Evolutionary conservation across 1,140 invertebrate species (phyloP), one percentile per base, ranked within the genome.

Genomic region (Lamellibrachia luymesi): DNA sequence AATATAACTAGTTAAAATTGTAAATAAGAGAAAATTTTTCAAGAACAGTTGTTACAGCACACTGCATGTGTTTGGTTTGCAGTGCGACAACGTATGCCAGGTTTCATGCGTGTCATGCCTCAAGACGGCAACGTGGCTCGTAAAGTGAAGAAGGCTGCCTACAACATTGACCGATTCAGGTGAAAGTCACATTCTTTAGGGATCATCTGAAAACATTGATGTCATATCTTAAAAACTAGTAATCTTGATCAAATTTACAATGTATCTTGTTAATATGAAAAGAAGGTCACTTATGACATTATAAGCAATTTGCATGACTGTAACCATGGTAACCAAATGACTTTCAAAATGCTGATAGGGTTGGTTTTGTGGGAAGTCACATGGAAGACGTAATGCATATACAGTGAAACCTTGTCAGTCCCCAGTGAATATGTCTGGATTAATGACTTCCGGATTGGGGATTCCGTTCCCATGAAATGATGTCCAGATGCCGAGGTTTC

Each of bases 81-180:
- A 97, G 97, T 96, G 8, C 97, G 97, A 96, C 97, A 95, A 92
- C 94, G 97, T 95, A 97, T 98, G 52, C 98, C 98, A 91, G 96
- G 96, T 92, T 97, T 98, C 94, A 97, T 98, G 95, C 96, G 97
- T 93, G 98, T 98, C 95, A 97, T 97, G 95, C 98, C 98, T 25
- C 97, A 98, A 94, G 98, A 98, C 95, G 97, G 97, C 92, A 97
- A 97, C 27, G 97, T 98, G 90, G 97, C 98, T 0, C 97, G 98
- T 94, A 97, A 97, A 94, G 97, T 98, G 4, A 98, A 98, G 96
- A 97, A 97, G 94, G 98, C 98, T 50, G 98, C 98, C 94, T 97
- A 97, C 51, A 97, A 97, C 80, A 96, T 98, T 25, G 98, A 98
- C 96, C 97, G 97, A 51, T 97, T 98, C 94, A 98, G 96, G 96